Conservation (phyloP, 2,888 invertebrate species). For the Catocala nupta region DNA sequence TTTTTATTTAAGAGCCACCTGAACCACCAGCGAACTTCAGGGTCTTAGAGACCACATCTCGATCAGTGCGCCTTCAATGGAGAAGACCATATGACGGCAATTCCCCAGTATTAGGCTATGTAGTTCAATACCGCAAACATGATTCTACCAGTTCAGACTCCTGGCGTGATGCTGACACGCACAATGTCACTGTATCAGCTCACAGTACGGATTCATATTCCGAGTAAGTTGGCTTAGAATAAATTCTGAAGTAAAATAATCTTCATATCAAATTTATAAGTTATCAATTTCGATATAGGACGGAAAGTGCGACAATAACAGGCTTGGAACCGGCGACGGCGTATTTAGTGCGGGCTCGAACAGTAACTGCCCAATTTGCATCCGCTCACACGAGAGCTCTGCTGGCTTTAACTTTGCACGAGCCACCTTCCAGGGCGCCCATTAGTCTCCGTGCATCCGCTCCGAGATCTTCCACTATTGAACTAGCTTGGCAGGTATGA, state of each 20-base stretch:
- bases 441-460: slow-evolving; percentile 76
- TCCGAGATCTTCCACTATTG: slow-evolving; percentile 74
- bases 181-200: slow-evolving; percentile 85
- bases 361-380: slow-evolving; percentile 81
- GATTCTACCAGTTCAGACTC: slow-evolving; percentile 83
- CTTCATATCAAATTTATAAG: not conserved
- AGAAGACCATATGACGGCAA: slow-evolving; percentile 92
- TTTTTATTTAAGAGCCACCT: slow-evolving; percentile 88
- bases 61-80: slow-evolving; percentile 90
- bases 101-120: slow-evolving; percentile 92
- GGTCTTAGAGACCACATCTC: slow-evolving; percentile 89
- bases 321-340: slow-evolving; percentile 82
- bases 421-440: slow-evolving; percentile 80
- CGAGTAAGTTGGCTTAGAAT: slow-evolving; percentile 67
- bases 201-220: slow-evolving; percentile 69
- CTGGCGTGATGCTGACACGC: slow-evolving; percentile 87
- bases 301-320: slow-evolving; percentile 78
- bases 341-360: slow-evolving; percentile 78
- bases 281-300: slow-evolving; percentile 52
- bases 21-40: slow-evolving; percentile 90
- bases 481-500: slow-evolving; percentile 81
- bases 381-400: slow-evolving; percentile 79
- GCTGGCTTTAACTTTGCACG: slow-evolving; percentile 78
- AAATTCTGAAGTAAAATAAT: not conserved
- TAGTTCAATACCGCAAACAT: slow-evolving; percentile 90